A percentile compares a stretch with the other conserved stretches of the same genome.
Evolutionary conservation across 2,888 invertebrate genomes (phyloP).

Genomic region (Hesperia comma): DNA sequence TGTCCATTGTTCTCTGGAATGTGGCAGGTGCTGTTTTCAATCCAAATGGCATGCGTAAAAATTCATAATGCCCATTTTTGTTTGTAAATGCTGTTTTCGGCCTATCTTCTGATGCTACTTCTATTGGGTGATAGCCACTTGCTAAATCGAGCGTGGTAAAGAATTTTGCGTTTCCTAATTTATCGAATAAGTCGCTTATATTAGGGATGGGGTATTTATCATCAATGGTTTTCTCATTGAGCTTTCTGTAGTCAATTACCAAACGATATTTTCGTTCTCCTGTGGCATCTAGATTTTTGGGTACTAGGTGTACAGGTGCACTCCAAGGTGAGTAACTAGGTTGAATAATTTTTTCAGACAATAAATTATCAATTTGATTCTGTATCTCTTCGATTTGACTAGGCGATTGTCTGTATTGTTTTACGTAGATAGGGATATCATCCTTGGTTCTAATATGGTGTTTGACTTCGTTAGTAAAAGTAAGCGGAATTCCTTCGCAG

Average conservation of each 20-base stretch:
- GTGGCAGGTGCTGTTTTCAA: conserved; percentile 47
- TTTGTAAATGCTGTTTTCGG: conserved; percentile 51
- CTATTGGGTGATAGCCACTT: conserved; percentile 36
- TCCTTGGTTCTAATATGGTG: too few species aligned
- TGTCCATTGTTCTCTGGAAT: conserved; percentile 49
- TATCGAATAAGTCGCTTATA: conserved; percentile 42
- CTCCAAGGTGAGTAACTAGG: too few species aligned
- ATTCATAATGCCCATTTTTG: conserved; percentile 50
- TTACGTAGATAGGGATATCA: too few species aligned
- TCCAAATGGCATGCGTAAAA: conserved; percentile 48
- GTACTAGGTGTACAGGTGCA: too few species aligned
- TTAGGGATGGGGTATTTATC: conserved; percentile 47
- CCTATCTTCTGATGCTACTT: conserved; percentile 39
- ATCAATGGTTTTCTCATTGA: conserved; percentile 44
- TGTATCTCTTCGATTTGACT: background rate
- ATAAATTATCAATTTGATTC: background rate
- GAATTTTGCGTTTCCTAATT: conserved; percentile 49
- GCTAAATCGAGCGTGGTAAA: conserved; percentile 35
- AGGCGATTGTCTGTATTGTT: too few species aligned
- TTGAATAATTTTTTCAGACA: background rate
- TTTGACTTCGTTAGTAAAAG: too few species aligned
- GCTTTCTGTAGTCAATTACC: conserved; percentile 44
- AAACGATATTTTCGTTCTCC: conserved; percentile 45
- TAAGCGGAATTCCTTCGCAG: conserved; percentile 4
- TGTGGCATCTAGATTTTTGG: conserved; percentile 18